Evolutionary conservation across 2,797 vertebrate genomes (phyloP).

Genomic region (Lemur catta): DNA sequence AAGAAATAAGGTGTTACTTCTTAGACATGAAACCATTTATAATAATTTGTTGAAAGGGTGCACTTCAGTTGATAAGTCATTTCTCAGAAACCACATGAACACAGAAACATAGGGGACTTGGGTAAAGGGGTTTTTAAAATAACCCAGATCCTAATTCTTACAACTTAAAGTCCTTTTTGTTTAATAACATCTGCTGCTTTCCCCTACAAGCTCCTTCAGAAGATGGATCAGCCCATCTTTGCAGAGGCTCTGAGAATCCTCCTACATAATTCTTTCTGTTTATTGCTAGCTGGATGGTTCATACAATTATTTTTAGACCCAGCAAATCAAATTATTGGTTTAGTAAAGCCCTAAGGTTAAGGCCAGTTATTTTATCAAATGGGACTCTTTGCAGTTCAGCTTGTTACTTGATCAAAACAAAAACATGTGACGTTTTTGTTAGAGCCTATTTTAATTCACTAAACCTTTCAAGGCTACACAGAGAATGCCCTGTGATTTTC

Average conservation of each 20-base stretch:
- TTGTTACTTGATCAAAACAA: not conserved
- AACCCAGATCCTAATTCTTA: not conserved
- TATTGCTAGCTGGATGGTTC: not conserved
- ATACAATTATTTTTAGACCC: not conserved
- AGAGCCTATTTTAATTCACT: not conserved
- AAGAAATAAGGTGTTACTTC: not conserved
- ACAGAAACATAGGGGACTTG: not conserved
- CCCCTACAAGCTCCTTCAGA: not conserved
- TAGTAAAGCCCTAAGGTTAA: not conserved
- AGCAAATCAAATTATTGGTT: slow-evolving; percentile 28
- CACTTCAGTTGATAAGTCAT: not conserved
- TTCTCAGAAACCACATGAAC: not conserved
- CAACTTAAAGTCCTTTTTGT: not conserved
- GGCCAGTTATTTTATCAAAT: not conserved
- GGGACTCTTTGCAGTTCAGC: not conserved
- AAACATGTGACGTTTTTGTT: not conserved
- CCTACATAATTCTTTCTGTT: not conserved
- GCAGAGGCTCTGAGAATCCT: not conserved
- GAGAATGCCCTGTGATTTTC: not conserved
- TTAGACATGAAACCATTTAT: not conserved
- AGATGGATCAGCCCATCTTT: not conserved
- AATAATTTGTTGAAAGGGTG: slow-evolving; percentile 10
- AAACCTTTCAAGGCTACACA: not conserved
- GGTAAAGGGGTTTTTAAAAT: not conserved
- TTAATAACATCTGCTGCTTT: not conserved